Evolutionary conservation across 2,888 invertebrate genomes (phyloP), one percentile per base, ranked within the genome.

Genomic region (Prenolepis imparis): DNA sequence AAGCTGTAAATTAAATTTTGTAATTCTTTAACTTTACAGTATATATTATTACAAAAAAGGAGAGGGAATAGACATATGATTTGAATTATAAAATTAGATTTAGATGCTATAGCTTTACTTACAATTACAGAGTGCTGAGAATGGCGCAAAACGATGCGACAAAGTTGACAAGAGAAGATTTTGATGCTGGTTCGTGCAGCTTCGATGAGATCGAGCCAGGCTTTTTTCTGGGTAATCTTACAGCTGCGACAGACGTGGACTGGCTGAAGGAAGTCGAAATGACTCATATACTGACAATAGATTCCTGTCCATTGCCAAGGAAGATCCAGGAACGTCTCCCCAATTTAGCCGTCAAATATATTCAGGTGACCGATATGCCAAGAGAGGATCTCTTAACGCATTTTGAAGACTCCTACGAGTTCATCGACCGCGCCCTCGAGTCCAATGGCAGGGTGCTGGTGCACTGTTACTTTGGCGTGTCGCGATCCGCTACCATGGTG

Each of bases 391-490:
- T 99, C 57, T 95, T 99, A 61, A 97, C 96, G 87, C 96, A 97
- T 92, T 96, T 98, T 88, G 97, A 97, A 86, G 97, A 97, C 67
- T 97, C 98, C 77, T 96, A 97, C 92, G 95, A 96, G 5, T 99
- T 98, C 92, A 98, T 99, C 84, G 96, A 96, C 87, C 94, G 96
- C 84, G 97, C 97, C 1, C 95, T 96, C 81, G 93, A 96, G 6
- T 93, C 94, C 3, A 96, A 96, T 52, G 97, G 97, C 61, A 96
- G 95, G 82, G 96, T 98, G 8, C 95, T 99, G 18, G 98, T 98
- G 1, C 99, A 99, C 93, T 99, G 99, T 95, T 98, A 98, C 94
- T 98, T 97, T 91, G 99, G 99, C 18, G 97, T 98, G 3, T 99
- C 98, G 0, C 96, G 99, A 77, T 98, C 98, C 93, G 98, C 98